phyloP scores from a whole-genome alignment of 2,113 vertebrate species.

The Podarcis muralis region DNA sequence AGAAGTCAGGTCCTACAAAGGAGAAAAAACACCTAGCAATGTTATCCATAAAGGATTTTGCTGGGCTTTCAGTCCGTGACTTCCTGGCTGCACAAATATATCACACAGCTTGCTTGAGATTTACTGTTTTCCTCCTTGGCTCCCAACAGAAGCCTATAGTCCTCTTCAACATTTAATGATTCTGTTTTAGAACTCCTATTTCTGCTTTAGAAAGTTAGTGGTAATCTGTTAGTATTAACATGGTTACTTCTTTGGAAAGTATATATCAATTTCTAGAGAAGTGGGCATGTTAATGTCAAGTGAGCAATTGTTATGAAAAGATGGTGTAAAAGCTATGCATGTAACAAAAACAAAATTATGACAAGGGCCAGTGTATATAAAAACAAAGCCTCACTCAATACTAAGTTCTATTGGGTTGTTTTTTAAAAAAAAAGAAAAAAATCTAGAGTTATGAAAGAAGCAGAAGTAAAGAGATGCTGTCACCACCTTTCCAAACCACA shows the following conservation, averaged over 20 bases:
- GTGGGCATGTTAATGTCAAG: neutral
- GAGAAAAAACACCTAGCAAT: slow-evolving; percentile 27
- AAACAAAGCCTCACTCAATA: neutral
- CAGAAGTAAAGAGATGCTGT: neutral
- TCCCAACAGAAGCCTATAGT: neutral
- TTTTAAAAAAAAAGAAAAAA: neutral
- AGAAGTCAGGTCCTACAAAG: neutral
- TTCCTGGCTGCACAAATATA: neutral
- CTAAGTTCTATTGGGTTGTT: neutral
- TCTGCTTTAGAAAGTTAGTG: too few species aligned
- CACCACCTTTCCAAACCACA: neutral
- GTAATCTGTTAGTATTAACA: too few species aligned
- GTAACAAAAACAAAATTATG: neutral
- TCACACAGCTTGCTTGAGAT: neutral
- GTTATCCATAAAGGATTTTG: slow-evolving; percentile 14
- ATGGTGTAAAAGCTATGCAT: neutral
- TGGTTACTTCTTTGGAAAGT: too few species aligned
- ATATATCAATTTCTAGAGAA: too few species aligned
- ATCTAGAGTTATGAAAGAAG: neutral
- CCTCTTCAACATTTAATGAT: too few species aligned
- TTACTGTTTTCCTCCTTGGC: neutral
- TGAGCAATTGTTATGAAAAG: neutral
- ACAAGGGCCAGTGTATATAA: neutral
- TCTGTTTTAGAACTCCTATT: too few species aligned
- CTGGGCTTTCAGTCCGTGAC: slow-evolving; percentile 1